Base-by-base conservation (phyloP, 1,140 invertebrate species). In the Lutraria rhynchaena region DNA sequence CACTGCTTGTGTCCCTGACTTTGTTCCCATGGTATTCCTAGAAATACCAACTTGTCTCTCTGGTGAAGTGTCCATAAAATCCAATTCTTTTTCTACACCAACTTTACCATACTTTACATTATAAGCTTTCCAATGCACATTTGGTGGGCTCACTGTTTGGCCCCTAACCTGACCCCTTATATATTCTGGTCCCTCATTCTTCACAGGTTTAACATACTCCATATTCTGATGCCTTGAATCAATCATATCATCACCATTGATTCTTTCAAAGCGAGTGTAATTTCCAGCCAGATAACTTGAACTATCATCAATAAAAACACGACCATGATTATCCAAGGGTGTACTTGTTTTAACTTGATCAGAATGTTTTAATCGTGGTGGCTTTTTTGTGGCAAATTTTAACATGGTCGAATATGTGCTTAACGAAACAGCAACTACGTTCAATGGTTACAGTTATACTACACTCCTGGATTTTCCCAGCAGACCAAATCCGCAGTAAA, bases 301-400 rank as follows among this genome's bases (percentile, higher is more conserved):
- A n/a, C 71, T 55, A 37, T 74, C 71, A 74, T 74, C 71, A 37
- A 51, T 58, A 60, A 41, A 74, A 41, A 35, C n/a, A 74, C 71
- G 71, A 58, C 57, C 71, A 37, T 74, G 71, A 19, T 33, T 15
- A 24, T 46, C 37, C 37, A 46, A 29, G 31, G 22, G 37, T 60
- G 71, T 31, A 29, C 35, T 44, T n/a, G 3, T 22, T 35, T 53
- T 29, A 67, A 37, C 53, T 49, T 69, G 53, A 22, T 74, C 71
- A 74, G 37, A 74, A 58, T 74, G 61, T 78, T 78, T 78, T 53
- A 65, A 69, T 33, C 60, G 61, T 69, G 75, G 75, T 65, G 75
- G 75, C 63, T 78, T 78, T 65, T 78, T 78, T 19, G 61, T 78
- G 22, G 75, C 61, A 78, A 78, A 78, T 69, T 78, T 78, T 35